Conservation (phyloP, 1,140 invertebrate species). For the Drosophila lacteicornis region DNA sequence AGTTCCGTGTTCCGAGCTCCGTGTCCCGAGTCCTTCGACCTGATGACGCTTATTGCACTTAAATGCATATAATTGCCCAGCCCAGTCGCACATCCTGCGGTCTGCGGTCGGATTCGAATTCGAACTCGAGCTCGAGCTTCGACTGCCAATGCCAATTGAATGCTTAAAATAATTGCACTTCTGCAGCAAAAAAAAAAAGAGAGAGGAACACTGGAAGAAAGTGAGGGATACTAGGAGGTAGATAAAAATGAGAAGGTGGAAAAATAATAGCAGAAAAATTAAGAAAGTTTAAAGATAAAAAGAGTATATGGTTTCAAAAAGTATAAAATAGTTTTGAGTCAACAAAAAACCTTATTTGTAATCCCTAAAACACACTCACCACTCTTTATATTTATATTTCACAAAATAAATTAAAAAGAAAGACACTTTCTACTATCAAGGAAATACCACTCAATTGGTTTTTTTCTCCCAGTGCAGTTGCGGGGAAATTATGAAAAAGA, state of each 20-base stretch:
- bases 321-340: too few species aligned
- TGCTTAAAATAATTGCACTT: constrained; percentile 80
- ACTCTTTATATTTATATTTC: too few species aligned
- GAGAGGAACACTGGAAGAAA: background rate
- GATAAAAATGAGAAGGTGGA: too few species aligned
- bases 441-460: too few species aligned
- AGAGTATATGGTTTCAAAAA: too few species aligned
- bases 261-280: too few species aligned
- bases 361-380: too few species aligned
- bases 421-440: background rate
- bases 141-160: constrained; percentile 67
- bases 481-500: constrained; percentile 48
- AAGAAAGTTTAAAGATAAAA: too few species aligned
- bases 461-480: background rate
- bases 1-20: background rate
- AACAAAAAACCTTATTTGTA: too few species aligned
- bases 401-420: too few species aligned
- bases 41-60: constrained; percentile 83
- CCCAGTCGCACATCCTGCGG: constrained; percentile 64
- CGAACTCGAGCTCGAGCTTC: constrained; percentile 49
- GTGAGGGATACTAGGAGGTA: too few species aligned
- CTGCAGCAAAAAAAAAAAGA: constrained; percentile 7
- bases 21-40: constrained; percentile 24
- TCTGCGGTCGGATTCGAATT: constrained; percentile 70
- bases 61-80: constrained; percentile 79